Evolutionary conservation across 2,888 invertebrate genomes (phyloP).

Genomic region (Chymomyza amoena): DNA sequence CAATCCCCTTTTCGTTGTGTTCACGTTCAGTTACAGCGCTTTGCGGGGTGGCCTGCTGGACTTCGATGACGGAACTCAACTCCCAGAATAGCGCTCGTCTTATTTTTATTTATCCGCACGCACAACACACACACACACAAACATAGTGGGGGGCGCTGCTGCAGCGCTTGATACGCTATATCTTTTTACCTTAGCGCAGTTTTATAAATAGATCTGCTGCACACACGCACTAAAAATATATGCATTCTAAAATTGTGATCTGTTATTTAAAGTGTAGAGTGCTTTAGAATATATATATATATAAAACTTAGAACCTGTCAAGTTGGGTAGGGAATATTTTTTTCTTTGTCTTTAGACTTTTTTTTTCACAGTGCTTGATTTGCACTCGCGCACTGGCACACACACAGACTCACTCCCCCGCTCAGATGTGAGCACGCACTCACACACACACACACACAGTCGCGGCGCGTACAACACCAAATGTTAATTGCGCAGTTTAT

Average conservation of each 20-base stretch:
- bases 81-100: constrained; percentile 34
- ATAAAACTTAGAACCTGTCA: constrained; percentile 20
- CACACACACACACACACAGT: constrained; percentile 20
- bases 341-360: constrained; percentile 45
- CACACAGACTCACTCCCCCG: constrained; percentile 27
- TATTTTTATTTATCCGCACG: constrained; percentile 60
- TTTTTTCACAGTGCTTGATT: constrained; percentile 36
- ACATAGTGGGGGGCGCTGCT: not conserved
- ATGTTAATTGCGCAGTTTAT: constrained; percentile 45
- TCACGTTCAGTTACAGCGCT: constrained; percentile 16
- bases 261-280: no score
- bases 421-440: constrained; percentile 26
- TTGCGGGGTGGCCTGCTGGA: constrained; percentile 31
- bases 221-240: not conserved
- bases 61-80: constrained; percentile 7
- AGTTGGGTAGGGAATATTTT: constrained; percentile 22
- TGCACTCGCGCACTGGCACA: constrained; percentile 38
- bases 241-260: no score
- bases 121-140: constrained; percentile 16
- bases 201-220: not conserved
- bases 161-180: not conserved
- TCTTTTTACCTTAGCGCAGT: not conserved
- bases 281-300: not conserved
- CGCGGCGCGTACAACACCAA: constrained; percentile 27
- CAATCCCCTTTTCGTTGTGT: constrained; percentile 40